Conservation (phyloP, 2,113 vertebrate species). For the Corvus cornix region DNA sequence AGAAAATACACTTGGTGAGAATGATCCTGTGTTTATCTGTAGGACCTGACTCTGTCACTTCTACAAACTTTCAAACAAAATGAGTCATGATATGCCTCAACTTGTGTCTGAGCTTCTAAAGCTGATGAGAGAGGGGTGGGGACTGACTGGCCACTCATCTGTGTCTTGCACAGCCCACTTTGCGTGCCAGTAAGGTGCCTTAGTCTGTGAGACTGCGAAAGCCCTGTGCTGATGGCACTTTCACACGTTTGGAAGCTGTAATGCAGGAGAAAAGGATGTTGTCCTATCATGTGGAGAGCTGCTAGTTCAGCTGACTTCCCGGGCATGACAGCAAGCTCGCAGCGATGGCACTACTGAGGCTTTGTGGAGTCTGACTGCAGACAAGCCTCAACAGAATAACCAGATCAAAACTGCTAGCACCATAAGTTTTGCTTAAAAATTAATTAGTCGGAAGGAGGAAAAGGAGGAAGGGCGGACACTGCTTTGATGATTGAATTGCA, state of each 20-base stretch:
- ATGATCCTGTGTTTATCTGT: background rate
- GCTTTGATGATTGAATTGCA: background rate
- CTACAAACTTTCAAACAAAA: background rate
- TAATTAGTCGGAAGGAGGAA: constrained; percentile 8
- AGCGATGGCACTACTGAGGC: background rate
- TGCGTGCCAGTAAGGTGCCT: background rate
- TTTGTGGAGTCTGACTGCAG: background rate
- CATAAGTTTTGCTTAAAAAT: background rate
- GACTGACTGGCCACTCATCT: background rate
- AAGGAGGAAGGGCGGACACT: background rate
- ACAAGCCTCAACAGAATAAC: background rate
- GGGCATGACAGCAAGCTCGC: rapidly evolving
- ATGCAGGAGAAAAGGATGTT: background rate
- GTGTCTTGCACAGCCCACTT: background rate
- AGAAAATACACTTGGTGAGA: background rate
- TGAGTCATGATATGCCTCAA: background rate
- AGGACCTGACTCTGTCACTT: background rate
- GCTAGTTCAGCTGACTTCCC: background rate
- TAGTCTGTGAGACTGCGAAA: background rate
- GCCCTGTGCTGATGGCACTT: background rate
- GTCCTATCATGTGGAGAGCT: rapidly evolving
- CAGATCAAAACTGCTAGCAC: background rate
- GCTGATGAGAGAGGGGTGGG: background rate
- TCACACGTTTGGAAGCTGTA: background rate
- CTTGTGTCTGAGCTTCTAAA: background rate